Evolutionary conservation across 2,888 invertebrate genomes (phyloP).

Genomic region (Belgica antarctica): DNA sequence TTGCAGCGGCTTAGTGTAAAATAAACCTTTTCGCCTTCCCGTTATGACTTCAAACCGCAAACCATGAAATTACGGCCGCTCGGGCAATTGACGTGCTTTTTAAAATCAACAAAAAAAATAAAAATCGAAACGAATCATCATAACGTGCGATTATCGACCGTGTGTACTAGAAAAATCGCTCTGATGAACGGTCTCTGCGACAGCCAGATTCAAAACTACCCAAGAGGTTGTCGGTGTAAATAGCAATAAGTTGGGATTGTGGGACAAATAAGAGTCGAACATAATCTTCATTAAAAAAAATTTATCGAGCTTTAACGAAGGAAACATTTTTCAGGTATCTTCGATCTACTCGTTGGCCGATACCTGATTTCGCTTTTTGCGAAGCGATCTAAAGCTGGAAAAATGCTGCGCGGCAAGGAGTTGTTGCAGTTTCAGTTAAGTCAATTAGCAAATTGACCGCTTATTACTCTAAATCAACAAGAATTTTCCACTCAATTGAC

Average conservation of each 20-base stretch:
- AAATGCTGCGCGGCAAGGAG: not conserved
- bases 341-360: not conserved
- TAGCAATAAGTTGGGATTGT: conserved; percentile 19
- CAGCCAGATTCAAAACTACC: not conserved
- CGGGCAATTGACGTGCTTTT: not conserved
- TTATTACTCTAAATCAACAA: not conserved
- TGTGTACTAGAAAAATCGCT: conserved; percentile 19
- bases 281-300: not conserved
- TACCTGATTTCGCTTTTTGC: not conserved
- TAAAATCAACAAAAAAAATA: conserved; percentile 33
- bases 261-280: not conserved
- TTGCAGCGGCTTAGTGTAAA: not conserved
- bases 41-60: conserved; percentile 22
- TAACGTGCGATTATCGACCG: conserved; percentile 28
- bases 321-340: not conserved
- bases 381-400: no score
- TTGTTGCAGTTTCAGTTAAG: not conserved
- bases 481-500: not conserved
- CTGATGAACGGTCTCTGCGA: conserved; percentile 38
- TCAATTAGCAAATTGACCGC: conserved; percentile 28
- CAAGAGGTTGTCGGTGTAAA: no score
- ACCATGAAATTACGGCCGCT: conserved; percentile 16
- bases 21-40: conserved; percentile 17
- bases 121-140: not conserved
- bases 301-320: not conserved